Percentiles rank a stretch among this genome's conserved stretches.
These are phyloP conservation scores for Drosophila mojavensis DNA, from an alignment of 1,140 invertebrate genomes.

Conservation along the genomic window DNA sequence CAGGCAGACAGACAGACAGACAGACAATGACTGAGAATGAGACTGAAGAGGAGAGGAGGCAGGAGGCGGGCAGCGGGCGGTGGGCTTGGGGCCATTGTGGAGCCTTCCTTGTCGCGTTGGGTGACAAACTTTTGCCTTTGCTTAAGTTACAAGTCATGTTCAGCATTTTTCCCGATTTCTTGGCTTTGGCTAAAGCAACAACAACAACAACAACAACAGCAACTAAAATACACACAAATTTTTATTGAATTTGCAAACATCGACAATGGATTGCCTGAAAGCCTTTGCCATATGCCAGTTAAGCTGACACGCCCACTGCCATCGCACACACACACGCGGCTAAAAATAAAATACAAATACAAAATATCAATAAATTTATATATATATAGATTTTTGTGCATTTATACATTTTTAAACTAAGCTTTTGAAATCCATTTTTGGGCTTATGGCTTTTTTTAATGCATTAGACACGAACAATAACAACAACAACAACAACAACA, in stretches of 20 bases:
- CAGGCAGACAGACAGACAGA: conserved; percentile 10
- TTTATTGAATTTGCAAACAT: conserved; percentile 51
- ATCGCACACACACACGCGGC: not conserved
- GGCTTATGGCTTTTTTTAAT: conserved; percentile 41
- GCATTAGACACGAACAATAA: conserved; percentile 37
- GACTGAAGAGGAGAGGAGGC: not conserved
- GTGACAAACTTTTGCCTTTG: conserved; percentile 58
- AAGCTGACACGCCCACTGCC: conserved; percentile 36
- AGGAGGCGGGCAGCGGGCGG: not conserved
- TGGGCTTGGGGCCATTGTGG: not conserved
- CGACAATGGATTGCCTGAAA: conserved; percentile 34
- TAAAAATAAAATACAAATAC: not conserved
- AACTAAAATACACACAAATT: not conserved
- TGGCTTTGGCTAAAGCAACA: not conserved
- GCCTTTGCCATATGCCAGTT: conserved; percentile 38
- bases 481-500: not conserved
- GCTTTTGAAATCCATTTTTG: conserved; percentile 47
- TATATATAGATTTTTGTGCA: not conserved
- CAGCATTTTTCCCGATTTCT: conserved; percentile 39
- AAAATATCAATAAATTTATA: no score
- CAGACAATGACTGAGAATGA: conserved; percentile 14
- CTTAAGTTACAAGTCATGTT: conserved; percentile 82
- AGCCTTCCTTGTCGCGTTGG: conserved; percentile 34
- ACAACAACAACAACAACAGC: not conserved
- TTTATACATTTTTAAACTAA: conserved; percentile 14